Conservation (phyloP, 2,888 invertebrate species). For the Marasmarcha lunaedactyla region DNA sequence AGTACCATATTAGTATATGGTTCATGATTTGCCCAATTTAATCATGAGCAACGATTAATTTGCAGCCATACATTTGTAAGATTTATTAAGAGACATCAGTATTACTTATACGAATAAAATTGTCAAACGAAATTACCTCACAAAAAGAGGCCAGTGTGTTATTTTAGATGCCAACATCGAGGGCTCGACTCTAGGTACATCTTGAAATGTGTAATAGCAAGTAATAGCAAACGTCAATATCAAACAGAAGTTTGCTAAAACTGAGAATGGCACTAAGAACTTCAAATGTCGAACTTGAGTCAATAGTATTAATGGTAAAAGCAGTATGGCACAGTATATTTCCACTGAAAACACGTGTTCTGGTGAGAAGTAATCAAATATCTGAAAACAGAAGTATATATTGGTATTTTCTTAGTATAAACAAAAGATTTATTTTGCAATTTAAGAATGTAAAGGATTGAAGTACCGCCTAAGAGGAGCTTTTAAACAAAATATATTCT, state of each 20-base stretch:
- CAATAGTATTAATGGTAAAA: conserved; percentile 77
- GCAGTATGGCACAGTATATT: conserved; percentile 74
- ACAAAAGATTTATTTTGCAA: background rate
- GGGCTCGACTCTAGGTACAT: conserved; percentile 35
- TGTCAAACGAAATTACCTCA: too few relatives aligned
- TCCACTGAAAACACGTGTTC: conserved; percentile 57
- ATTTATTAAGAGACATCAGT: too few relatives aligned
- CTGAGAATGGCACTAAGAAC: conserved; percentile 89
- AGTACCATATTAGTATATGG: too few relatives aligned
- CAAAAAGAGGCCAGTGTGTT: conserved; percentile 83
- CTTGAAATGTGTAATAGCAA: conserved; percentile 81
- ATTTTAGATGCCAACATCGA: conserved; percentile 46
- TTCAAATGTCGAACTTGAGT: conserved; percentile 80
- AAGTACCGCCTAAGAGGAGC: too few relatives aligned
- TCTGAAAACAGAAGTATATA: conserved; percentile 59
- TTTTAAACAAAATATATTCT: too few relatives aligned
- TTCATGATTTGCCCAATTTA: too few relatives aligned
- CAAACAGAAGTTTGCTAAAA: conserved; percentile 86
- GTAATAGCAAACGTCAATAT: conserved; percentile 82
- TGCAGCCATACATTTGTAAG: too few relatives aligned
- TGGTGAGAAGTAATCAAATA: conserved; percentile 49
- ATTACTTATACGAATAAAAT: too few relatives aligned
- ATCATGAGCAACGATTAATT: too few relatives aligned
- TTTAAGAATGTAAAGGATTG: too few relatives aligned
- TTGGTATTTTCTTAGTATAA: too few relatives aligned